Conservation (phyloP, 2,888 invertebrate genomes). For the Bimastos eiseni region DNA sequence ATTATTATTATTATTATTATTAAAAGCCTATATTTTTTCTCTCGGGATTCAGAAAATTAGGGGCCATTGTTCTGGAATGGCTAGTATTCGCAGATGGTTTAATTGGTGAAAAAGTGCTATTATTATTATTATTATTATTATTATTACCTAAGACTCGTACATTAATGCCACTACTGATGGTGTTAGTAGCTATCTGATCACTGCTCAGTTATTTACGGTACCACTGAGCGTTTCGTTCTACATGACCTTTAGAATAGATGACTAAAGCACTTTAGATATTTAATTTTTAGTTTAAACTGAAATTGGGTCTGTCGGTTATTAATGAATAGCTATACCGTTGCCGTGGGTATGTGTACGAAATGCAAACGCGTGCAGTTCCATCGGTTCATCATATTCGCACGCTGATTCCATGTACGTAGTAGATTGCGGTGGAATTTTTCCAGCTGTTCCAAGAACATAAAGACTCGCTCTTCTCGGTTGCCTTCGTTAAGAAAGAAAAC, state of each 20-base stretch:
- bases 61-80: no score
- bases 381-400: slow-evolving; percentile 75
- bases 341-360: slow-evolving; percentile 92
- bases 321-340: slow-evolving; percentile 62
- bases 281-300: not conserved
- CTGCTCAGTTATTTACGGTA: no score
- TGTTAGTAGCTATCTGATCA: no score
- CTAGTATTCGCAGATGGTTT: no score
- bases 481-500: slow-evolving; percentile 63
- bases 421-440: slow-evolving; percentile 73
- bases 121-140: no score
- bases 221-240: no score
- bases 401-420: slow-evolving; percentile 80
- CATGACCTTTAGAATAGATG: not conserved
- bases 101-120: no score
- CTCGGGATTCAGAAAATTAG: no score
- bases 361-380: slow-evolving; percentile 91
- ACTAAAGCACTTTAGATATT: not conserved
- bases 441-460: slow-evolving; percentile 83
- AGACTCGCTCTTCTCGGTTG: slow-evolving; percentile 88
- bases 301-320: not conserved
- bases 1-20: no score
- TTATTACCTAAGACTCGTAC: no score
- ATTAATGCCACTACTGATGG: no score
- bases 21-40: no score